Evolutionary conservation across 2,113 vertebrate species (phyloP).

Genomic region (Anoplopoma fimbria): DNA sequence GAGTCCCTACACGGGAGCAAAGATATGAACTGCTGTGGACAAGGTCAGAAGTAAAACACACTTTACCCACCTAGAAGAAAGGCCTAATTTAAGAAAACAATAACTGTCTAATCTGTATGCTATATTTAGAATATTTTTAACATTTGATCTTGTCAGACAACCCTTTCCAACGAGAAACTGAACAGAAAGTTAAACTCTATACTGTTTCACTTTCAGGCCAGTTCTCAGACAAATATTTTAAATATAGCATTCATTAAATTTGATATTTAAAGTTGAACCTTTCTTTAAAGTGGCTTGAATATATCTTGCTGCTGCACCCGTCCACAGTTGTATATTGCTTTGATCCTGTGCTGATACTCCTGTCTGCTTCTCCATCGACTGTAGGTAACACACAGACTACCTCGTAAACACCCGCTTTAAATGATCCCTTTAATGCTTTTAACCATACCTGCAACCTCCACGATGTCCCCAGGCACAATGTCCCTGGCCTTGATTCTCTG

Average conservation of each 20-base stretch:
- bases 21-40: background rate
- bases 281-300: background rate
- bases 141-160: background rate
- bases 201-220: background rate
- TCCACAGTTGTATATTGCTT: background rate
- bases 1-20: background rate
- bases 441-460: slow-evolving; percentile 95
- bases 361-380: background rate
- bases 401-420: background rate
- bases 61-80: background rate
- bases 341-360: background rate
- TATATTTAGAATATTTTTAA: background rate
- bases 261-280: background rate
- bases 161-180: background rate
- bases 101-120: background rate
- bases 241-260: background rate
- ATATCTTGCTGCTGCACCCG: background rate
- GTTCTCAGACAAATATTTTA: background rate
- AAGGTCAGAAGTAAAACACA: background rate
- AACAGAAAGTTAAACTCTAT: background rate
- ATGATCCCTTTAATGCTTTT: background rate
- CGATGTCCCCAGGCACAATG: slow-evolving; percentile 96
- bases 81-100: no score
- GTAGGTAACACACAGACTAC: background rate
- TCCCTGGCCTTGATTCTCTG: slow-evolving; percentile 98